Base-by-base conservation (phyloP, 2,113 vertebrate genomes). In the Abramis brama region DNA sequence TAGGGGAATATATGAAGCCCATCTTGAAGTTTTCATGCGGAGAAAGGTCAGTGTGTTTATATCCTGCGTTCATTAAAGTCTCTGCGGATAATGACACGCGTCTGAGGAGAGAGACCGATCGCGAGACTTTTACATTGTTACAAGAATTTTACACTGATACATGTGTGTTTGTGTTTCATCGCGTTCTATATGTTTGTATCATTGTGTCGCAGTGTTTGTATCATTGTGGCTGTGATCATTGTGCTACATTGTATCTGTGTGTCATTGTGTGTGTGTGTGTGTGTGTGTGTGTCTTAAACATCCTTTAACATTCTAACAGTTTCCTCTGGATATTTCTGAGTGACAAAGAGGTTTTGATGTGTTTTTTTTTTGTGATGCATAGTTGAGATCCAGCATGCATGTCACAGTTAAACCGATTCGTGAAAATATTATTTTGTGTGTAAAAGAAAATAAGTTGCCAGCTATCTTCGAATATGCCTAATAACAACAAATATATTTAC, bases 1-100 rank as follows among this genome's bases (percentile, higher is more conserved):
- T 15, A 1, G 23, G 27, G 43, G 33, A 36, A 36, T 68, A 70
- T 66, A 64, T 82, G 15, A 75, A 84, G 66, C 13, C 0, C n/a
- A 30, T 66, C 23, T 27, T 19, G 36, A 66, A 30, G 59, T 80
- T 25, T n/a, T 21, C 23, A 2, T 7, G 4, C 25, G 43, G 87
- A 73, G 74, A 50, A 81, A 85, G 87, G 87, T 88, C 84, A 85
- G 66, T 30, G 80, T 60, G 79, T 68, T 70, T 66, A 50, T 50
- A 80, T 43, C 39, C 8, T 12, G 30, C 57, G 55, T 8, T 36
- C 57, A 47, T 47, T 45, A 47, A 43, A 81, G 59, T 64, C 21
- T 60, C 45, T 23, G 47, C 33, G 75, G 50, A 57, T 55, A 10
- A 39, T 25, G 10, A 60, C 52, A 25, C 77, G 75, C 45, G 19